Conservation (phyloP, 2,113 vertebrate genomes). For the Laterallus jamaicensis region DNA sequence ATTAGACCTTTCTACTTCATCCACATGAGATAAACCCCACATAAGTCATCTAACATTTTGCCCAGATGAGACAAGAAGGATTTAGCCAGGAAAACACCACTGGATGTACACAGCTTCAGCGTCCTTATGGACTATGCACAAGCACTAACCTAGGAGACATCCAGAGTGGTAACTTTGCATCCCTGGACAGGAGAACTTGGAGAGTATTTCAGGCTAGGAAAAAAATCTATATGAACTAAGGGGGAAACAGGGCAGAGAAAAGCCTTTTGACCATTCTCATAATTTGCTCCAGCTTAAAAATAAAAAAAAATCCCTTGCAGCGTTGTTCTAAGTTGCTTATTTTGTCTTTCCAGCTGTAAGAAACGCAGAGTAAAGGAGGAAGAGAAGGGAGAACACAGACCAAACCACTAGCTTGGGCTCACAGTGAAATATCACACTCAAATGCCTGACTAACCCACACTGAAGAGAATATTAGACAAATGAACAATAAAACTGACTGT, state of each 20-base stretch:
- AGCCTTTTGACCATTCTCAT: not conserved
- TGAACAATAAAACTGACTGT: conserved; percentile 45
- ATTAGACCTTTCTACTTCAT: not conserved
- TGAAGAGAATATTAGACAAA: conserved; percentile 59
- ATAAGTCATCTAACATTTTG: not conserved
- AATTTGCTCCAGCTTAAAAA: not conserved
- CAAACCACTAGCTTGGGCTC: not conserved
- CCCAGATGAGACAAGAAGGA: not conserved
- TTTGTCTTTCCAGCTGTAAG: not conserved
- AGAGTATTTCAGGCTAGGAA: not conserved
- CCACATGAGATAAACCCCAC: not conserved
- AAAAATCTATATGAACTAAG: not conserved
- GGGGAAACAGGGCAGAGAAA: not conserved
- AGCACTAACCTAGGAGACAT: not conserved
- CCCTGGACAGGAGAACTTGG: not conserved
- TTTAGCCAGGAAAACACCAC: not conserved
- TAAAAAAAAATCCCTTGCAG: too few species aligned
- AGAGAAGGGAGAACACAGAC: not conserved
- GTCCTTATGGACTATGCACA: rapidly evolving
- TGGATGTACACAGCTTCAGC: not conserved
- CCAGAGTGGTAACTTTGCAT: not conserved
- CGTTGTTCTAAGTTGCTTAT: not conserved
- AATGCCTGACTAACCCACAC: conserved; percentile 13
- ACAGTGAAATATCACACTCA: conserved; percentile 14
- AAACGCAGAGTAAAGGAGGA: not conserved